Conservation (phyloP, 2,113 vertebrate species). For the Cettia cetti region DNA sequence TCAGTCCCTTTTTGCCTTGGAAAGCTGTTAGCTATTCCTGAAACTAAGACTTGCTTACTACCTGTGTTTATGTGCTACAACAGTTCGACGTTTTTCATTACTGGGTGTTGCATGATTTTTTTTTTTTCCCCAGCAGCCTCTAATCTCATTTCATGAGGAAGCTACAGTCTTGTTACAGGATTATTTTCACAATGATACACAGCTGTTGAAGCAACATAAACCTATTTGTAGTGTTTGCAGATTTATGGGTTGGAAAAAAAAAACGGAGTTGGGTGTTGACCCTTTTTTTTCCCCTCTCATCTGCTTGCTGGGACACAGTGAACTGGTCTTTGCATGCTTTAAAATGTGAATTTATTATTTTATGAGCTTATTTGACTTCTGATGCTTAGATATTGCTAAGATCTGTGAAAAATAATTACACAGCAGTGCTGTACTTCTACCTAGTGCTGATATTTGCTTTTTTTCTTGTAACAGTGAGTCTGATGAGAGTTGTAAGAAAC, state of each 20-base stretch:
- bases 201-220: background rate
- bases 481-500: slow-evolving; percentile 95
- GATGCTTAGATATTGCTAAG: background rate
- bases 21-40: background rate
- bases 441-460: background rate
- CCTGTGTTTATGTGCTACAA: background rate
- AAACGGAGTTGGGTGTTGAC: background rate
- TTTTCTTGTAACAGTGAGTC: slow-evolving; percentile 80
- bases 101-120: background rate
- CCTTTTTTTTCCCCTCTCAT: background rate
- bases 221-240: background rate
- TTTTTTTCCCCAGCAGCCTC: background rate
- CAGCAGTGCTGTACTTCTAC: background rate
- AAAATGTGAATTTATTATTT: background rate
- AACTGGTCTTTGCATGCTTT: background rate
- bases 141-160: background rate
- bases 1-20: background rate
- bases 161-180: background rate
- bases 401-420: background rate
- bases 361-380: background rate
- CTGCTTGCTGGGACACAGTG: background rate
- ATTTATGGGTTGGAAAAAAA: background rate
- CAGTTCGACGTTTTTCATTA: background rate
- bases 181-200: background rate
- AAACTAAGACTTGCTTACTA: background rate